Conservation (phyloP, 2,888 invertebrate genomes). For the Aleiodes leptofemur region DNA sequence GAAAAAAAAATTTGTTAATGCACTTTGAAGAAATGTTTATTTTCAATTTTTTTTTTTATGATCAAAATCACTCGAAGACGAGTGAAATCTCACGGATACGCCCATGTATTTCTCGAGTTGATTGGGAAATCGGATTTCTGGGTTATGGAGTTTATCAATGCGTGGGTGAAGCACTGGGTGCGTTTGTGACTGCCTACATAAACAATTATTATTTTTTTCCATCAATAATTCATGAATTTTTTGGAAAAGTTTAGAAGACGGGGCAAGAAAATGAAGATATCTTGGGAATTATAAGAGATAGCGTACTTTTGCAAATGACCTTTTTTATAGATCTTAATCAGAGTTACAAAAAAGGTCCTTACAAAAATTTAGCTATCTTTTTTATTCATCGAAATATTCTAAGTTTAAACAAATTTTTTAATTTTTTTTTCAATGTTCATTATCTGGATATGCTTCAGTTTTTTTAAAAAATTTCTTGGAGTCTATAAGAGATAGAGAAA, state of each 20-base stretch:
- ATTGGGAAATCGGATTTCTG: conserved; percentile 38
- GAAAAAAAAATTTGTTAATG: conserved; percentile 44
- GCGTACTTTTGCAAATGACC: too few species aligned
- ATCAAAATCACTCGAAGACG: conserved; percentile 18
- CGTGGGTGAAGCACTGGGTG: conserved; percentile 36
- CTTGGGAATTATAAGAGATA: too few species aligned
- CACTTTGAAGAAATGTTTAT: conserved; percentile 13
- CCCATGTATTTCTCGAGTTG: conserved; percentile 7
- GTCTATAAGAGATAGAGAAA: too few species aligned
- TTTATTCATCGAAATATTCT: too few species aligned
- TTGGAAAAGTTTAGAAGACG: not conserved
- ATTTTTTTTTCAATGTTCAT: too few species aligned
- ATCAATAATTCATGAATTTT: not conserved
- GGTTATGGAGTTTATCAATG: conserved; percentile 32
- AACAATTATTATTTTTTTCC: not conserved
- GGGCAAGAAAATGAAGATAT: too few species aligned
- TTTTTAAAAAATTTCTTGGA: too few species aligned
- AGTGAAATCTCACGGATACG: conserved; percentile 31
- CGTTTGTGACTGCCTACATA: conserved; percentile 6
- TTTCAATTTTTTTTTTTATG: conserved; percentile 12
- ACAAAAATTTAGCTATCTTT: too few species aligned
- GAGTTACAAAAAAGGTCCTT: too few species aligned
- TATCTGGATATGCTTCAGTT: too few species aligned
- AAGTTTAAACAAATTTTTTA: too few species aligned
- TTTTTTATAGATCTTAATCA: too few species aligned